A percentile compares a stretch with the other conserved stretches of the same genome.
phyloP scores from a whole-genome alignment of 2,888 invertebrate genomes.

The Cremastobaeus sp. region DNA sequence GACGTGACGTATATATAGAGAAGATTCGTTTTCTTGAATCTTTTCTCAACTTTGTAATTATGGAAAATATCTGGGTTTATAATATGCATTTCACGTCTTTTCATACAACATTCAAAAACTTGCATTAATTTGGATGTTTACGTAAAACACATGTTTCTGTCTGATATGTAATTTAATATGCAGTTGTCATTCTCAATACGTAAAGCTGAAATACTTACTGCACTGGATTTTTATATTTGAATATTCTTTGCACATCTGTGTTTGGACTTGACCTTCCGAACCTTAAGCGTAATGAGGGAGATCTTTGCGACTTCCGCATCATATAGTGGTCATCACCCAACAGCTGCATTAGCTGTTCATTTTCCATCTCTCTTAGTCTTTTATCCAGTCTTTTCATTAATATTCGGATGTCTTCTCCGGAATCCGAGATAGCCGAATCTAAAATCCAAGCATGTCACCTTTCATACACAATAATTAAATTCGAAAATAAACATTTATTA shows the following conservation, averaged over 20 bases:
- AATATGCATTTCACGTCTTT: too few species aligned
- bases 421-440: conserved; percentile 38
- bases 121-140: too few species aligned
- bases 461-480: background rate
- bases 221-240: conserved; percentile 41
- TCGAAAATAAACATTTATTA: background rate
- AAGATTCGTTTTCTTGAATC: too few species aligned
- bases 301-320: conserved; percentile 60
- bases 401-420: conserved; percentile 28
- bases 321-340: conserved; percentile 49
- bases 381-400: conserved; percentile 50
- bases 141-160: too few species aligned
- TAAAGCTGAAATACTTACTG: conserved; percentile 42
- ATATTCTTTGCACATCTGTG: conserved; percentile 36
- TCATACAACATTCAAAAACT: too few species aligned
- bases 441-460: background rate
- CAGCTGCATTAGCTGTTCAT: conserved; percentile 40
- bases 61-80: too few species aligned
- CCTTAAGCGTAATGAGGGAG: conserved; percentile 59
- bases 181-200: too few species aligned
- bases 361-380: conserved; percentile 46
- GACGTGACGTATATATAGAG: too few species aligned
- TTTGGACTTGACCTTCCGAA: conserved; percentile 56
- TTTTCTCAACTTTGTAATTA: too few species aligned
- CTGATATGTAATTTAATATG: too few species aligned